Evolutionary conservation across 2,797 vertebrate species (phyloP), one percentile per base, ranked within the genome.

Genomic region (Anguilla megastoma): DNA sequence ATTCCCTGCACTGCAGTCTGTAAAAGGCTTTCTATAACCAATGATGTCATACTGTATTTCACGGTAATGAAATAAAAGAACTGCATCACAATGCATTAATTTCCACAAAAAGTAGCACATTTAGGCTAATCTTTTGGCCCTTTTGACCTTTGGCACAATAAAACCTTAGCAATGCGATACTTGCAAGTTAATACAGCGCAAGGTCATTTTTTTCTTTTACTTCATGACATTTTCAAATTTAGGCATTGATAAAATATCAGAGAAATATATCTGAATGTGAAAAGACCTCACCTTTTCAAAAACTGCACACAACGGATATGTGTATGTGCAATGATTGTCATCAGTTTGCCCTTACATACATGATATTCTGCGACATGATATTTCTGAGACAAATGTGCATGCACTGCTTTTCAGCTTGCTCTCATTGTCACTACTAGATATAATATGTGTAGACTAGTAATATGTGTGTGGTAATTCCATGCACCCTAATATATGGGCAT

Each of bases 31-130:
- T 82, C 79, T 50, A 50, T n/a, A 82, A 48, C 21, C 79, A 50
- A 82, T 82, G 79, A 82, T 82, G 79, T 82, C 79, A 82, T 82
- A 82, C 79, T 48, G 18, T 41, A 41, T 76, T 76, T 71, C 27
- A 6, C 36, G 9, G 5, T 12, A 33, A 58, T 58, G 56, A 58
- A 69, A 69, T 52, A n/a, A n/a, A n/a, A 69, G 27, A 69, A 69
- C 63, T 27, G 24, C 63, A 27, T n/a, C n/a, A 69, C 5, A 27
- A 24, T 7, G 63, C 21, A 27, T n/a, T 66, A 8, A n/a, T n/a
- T 69, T 69, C 63, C 63, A 69, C 63, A 24, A 27, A 69, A 69
- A 69, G 63, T 2, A 69, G n/a, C 63, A 69, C n/a, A 66, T 69
- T 69, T 69, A n/a, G 8, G n/a, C 24, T 69, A n/a, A n/a, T 5